Conservation (phyloP, 2,888 invertebrate species). For the Choreutis nemorana region DNA sequence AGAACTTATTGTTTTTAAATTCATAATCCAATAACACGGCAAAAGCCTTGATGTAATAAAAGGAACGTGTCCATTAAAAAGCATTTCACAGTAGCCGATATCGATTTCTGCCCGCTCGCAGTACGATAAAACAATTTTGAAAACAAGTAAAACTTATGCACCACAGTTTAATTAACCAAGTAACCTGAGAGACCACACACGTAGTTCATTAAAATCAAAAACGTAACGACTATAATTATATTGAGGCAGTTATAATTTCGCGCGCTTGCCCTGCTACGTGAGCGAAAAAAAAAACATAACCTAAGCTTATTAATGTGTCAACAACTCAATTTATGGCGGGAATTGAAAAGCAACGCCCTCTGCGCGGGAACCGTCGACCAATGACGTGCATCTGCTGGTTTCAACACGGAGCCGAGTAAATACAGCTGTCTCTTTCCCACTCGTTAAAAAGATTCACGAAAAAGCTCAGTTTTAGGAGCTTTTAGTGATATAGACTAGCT, state of each 20-base stretch:
- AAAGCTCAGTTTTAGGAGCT: slow-evolving; percentile 4
- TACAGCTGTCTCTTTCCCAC: slow-evolving; percentile 30
- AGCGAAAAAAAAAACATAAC: slow-evolving; percentile 53
- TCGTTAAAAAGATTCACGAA: slow-evolving; percentile 3
- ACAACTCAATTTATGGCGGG: slow-evolving; percentile 68
- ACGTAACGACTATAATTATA: slow-evolving; percentile 58
- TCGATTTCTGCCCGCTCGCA: too few species aligned
- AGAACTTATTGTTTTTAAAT: too few species aligned
- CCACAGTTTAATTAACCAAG: slow-evolving; percentile 44
- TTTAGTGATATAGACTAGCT: slow-evolving; percentile 11
- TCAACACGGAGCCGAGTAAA: slow-evolving; percentile 11
- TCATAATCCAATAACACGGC: too few species aligned
- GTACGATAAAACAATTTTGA: too few species aligned
- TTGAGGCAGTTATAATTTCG: slow-evolving; percentile 59
- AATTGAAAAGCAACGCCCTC: slow-evolving; percentile 52
- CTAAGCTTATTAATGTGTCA: slow-evolving; percentile 63
- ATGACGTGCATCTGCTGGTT: slow-evolving; percentile 28
- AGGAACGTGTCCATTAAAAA: too few species aligned
- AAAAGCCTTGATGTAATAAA: too few species aligned
- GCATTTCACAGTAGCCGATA: too few species aligned
- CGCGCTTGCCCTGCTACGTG: slow-evolving; percentile 31
- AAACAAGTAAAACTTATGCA: too few species aligned
- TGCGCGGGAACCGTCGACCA: slow-evolving; percentile 38
- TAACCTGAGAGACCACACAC: slow-evolving; percentile 54
- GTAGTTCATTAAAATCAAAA: slow-evolving; percentile 50